Percentiles rank a stretch among this genome's conserved stretches.
phyloP scores from a whole-genome alignment of 2,888 invertebrate genomes.

The Pollenia griseotomentosa region DNA sequence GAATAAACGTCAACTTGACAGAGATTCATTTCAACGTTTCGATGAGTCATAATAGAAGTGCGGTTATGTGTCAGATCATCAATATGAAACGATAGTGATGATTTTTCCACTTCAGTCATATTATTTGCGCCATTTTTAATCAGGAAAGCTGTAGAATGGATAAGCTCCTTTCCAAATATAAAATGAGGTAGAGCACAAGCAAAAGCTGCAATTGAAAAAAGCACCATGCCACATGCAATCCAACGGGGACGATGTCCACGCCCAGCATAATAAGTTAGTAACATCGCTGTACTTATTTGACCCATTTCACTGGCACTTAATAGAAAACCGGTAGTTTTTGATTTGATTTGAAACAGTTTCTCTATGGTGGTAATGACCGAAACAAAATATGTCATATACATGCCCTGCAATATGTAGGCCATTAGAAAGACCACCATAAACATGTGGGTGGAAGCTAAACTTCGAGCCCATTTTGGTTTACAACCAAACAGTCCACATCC shows the following conservation, averaged over 20 bases:
- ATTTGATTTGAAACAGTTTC: constrained; percentile 95
- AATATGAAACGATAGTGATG: not conserved
- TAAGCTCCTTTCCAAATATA: constrained; percentile 91
- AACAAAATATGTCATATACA: constrained; percentile 97
- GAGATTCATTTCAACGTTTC: constrained; percentile 78
- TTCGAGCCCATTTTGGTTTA: constrained; percentile 90
- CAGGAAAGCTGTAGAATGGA: constrained; percentile 78
- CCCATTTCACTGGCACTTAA: constrained; percentile 97
- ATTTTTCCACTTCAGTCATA: not conserved
- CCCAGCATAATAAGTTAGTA: constrained; percentile 95
- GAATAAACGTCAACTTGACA: constrained; percentile 77
- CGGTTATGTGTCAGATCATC: constrained; percentile 6
- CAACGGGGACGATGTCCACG: constrained; percentile 96
- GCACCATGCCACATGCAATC: constrained; percentile 96
- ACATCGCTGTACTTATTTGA: constrained; percentile 94
- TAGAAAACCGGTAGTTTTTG: constrained; percentile 94
- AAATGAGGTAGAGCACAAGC: constrained; percentile 95
- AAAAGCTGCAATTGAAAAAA: constrained; percentile 93
- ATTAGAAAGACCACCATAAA: constrained; percentile 95
- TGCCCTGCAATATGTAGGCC: constrained; percentile 94
- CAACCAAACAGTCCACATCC: constrained; percentile 92
- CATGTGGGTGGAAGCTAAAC: constrained; percentile 93
- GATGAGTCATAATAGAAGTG: constrained; percentile 1
- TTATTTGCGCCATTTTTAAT: constrained; percentile 34
- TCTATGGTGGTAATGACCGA: constrained; percentile 97